phyloP scores from a whole-genome alignment of 2,888 invertebrate species.

The Tenthredo notha region DNA sequence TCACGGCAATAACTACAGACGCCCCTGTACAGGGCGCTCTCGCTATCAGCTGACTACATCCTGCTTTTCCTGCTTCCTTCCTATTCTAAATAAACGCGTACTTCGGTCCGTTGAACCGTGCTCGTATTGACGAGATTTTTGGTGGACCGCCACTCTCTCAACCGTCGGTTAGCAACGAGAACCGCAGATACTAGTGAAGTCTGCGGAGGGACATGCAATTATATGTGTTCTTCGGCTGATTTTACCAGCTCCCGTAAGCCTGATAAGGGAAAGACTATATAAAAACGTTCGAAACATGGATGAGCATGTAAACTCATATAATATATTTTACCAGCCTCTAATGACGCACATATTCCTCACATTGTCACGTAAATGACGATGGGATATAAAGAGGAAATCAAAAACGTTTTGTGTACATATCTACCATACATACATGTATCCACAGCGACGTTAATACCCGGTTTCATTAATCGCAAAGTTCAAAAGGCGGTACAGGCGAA shows the following conservation, averaged over 20 bases:
- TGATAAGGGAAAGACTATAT: neutral
- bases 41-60: slow-evolving; percentile 72
- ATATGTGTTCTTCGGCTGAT: neutral
- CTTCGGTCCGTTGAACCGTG: slow-evolving; percentile 10
- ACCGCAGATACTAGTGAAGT: neutral
- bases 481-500: slow-evolving; percentile 55
- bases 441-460: slow-evolving; percentile 22
- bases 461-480: slow-evolving; percentile 50
- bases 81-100: slow-evolving; percentile 55
- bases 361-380: neutral
- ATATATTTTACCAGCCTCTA: neutral
- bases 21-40: slow-evolving; percentile 53
- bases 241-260: neutral
- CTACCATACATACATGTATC: neutral
- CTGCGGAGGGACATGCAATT: neutral
- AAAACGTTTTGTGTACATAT: neutral
- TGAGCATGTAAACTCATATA: neutral
- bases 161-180: neutral
- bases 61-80: slow-evolving; percentile 71
- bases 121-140: neutral
- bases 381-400: slow-evolving; percentile 9
- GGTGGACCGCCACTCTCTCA: neutral
- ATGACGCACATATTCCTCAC: neutral
- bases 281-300: neutral
- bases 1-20: slow-evolving; percentile 50